Evolutionary conservation across 2,797 vertebrate species (phyloP), one percentile per base, ranked within the genome.

Genomic region (Microtus obscurus): DNA sequence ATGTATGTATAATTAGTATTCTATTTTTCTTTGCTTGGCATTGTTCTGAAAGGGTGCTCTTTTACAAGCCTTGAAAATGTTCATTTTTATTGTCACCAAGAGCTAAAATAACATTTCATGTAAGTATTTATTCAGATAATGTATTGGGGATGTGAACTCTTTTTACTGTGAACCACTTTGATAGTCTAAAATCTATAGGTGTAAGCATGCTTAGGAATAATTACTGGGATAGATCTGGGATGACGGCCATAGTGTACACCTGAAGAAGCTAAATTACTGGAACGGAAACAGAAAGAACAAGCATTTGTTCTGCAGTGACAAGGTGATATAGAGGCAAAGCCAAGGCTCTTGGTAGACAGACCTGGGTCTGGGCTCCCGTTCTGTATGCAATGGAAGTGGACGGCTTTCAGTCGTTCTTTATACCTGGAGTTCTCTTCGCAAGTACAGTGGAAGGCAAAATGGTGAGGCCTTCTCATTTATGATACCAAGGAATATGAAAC

Each of bases 51-150:
- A 87, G 34, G 29, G 0, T 37, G 83, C 56, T 63, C 7, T 29
- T 76, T 71, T 69, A 5, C 67, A 43, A 37, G 48, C 37, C 63
- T 82, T 79, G 65, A 21, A 48, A 94, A 59, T 86, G 14, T 23
- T 81, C 2, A 14, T 69, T 74, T 73, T 51, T 40, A 31, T 51
- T 69, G 48, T 11, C n/a, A 92, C n/a, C 10, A 19, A 17, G 77
- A 61, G 25, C 23, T 65, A 80, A 96, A 87, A 82, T 48, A 87
- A 56, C 56, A 51, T 19, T 3, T 4, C 0, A 63, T 80, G 71
- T 85, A 69, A 88, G 69, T 56, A 76, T 89, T 29, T 83, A 83
- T n/a, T 65, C 85, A 80, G 76, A 78, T 37, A 73, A 86, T 16
- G 21, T 82, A 53, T 69, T 86, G 80, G 14, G 8, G 9, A 31